phyloP scores from a whole-genome alignment of 2,797 vertebrate species.

The Euthynnus affinis region DNA sequence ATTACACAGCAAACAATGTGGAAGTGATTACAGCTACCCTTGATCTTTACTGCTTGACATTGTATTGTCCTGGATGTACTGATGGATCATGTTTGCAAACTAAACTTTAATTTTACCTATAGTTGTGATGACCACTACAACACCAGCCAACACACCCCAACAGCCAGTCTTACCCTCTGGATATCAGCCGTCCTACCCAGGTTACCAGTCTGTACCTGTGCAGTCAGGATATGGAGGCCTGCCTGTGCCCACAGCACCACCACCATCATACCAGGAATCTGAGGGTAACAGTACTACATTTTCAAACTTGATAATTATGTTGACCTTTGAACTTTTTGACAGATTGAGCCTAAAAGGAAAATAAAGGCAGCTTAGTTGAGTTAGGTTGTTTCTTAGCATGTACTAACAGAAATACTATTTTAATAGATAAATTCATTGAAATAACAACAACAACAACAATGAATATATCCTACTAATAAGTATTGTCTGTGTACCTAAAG shows the following conservation, averaged over 20 bases:
- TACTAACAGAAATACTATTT: background rate
- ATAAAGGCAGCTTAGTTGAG: background rate
- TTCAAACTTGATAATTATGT: background rate
- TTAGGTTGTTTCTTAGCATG: background rate
- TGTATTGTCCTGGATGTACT: background rate
- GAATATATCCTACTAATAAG: background rate
- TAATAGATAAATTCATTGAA: too few relatives aligned
- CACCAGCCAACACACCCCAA: constrained; percentile 36
- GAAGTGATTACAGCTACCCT: background rate
- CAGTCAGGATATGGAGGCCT: constrained; percentile 43
- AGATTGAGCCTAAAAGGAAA: background rate
- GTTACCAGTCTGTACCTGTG: constrained; percentile 70
- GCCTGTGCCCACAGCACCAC: constrained; percentile 53
- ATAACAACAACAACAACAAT: too few relatives aligned
- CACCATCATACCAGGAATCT: constrained; percentile 50
- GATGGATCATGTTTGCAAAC: background rate
- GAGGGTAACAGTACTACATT: background rate
- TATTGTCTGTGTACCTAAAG: background rate
- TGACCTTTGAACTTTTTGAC: background rate
- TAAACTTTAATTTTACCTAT: constrained; percentile 17
- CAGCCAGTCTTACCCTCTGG: constrained; percentile 18
- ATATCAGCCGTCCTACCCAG: constrained; percentile 47
- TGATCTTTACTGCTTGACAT: background rate
- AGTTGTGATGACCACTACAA: constrained; percentile 50
- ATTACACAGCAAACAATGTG: background rate